phyloP scores from a whole-genome alignment of 2,113 vertebrate genomes.

The Urocolius indicus region DNA sequence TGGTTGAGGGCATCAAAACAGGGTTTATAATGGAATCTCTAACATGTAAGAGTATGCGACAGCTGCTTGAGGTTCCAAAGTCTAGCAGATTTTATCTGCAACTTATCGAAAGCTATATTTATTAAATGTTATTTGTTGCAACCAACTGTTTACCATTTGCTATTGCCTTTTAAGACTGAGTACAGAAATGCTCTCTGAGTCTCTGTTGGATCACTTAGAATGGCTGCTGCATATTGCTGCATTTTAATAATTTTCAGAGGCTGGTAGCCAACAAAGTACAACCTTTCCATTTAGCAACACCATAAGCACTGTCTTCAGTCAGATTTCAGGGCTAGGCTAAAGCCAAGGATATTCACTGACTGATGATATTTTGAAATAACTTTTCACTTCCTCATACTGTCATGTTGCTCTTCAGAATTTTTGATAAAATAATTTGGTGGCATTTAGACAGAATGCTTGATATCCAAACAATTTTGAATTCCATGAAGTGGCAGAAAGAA shows the following conservation, averaged over 20 bases:
- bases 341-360: not conserved
- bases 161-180: slow-evolving; percentile 8
- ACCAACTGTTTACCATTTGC: slow-evolving; percentile 41
- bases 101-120: not conserved
- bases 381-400: not conserved
- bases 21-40: slow-evolving; percentile 2
- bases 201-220: slow-evolving; percentile 40
- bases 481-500: not conserved
- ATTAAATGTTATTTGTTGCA: slow-evolving; percentile 24
- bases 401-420: not conserved
- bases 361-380: not conserved
- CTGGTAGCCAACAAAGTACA: slow-evolving; percentile 37
- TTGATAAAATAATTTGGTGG: not conserved
- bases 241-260: slow-evolving; percentile 54
- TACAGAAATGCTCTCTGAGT: slow-evolving; percentile 20
- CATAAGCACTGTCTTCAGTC: not conserved
- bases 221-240: slow-evolving; percentile 4
- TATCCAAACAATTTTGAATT: not conserved
- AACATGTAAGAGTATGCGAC: not conserved
- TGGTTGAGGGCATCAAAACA: slow-evolving; percentile 53
- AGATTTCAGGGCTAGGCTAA: not conserved
- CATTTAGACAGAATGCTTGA: not conserved
- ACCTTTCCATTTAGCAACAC: slow-evolving; percentile 10
- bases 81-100: not conserved
- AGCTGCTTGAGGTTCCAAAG: not conserved